Base-by-base conservation (phyloP, 2,113 vertebrate species). In the Serinus canaria region DNA sequence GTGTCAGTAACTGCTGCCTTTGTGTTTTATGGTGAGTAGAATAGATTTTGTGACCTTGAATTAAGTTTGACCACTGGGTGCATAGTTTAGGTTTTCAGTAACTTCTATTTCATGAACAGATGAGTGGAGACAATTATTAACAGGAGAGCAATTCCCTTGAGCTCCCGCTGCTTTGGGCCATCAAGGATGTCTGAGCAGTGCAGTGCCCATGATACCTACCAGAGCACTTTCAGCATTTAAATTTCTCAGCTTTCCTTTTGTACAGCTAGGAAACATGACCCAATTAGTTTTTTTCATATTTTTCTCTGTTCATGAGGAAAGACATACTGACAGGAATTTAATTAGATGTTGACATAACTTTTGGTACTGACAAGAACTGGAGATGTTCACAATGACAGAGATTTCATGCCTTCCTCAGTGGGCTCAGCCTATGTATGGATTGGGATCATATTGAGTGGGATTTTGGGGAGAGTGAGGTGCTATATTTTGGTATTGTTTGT, bases 41-140 rank as follows among this genome's bases (percentile, higher is more conserved):
- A 78, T 8, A 60, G 41, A 84, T 79, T 60, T 67, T 78, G 28
- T 62, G n/a, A 73, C 27, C 35, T 70, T 82, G 35, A 95, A 77
- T 74, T 59, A 83, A 39, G 19, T 62, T 47, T 89, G 59, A 89
- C 56, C 13, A 31, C 15, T 68, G n/a, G 17, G 12, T 87, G 11
- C 22, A 16, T 37, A 41, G 66, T 90, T 90, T 37, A 74, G 35
- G 4, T 56, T 92, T 95, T 72, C 43, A 21, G 31, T 56, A 44
- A 20, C 43, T 95, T 82, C 52, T 68, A 35, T 70, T 94, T 87
- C 33, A 92, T 53, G 53, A 87, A 27, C 17, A 58, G 41, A 27
- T 52, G 67, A 78, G 59, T 39, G 25, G 53, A 95, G 76, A 66
- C 20, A 74, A 76, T 72, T 81, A n/a, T 82, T 84, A 94, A 64